These are phyloP conservation scores for Eidolon helvum DNA, from an alignment of 2,113 vertebrate genomes.

Conservation along the genomic window DNA sequence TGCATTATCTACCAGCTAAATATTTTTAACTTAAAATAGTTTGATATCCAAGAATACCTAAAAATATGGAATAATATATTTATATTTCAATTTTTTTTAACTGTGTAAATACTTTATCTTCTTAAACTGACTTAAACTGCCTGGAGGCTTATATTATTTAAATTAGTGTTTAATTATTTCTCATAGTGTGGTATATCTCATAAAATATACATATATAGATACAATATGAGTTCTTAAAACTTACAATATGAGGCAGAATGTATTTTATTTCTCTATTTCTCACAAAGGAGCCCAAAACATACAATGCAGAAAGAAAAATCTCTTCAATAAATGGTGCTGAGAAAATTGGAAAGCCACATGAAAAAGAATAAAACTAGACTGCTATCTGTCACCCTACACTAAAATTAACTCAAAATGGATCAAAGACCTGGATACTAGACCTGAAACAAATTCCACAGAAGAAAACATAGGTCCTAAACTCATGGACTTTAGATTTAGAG, in stretches of 20 bases:
- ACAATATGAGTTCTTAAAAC: background rate
- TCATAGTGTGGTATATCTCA: background rate
- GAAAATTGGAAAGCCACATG: too few species aligned
- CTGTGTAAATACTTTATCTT: background rate
- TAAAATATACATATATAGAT: background rate
- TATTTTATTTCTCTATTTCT: background rate
- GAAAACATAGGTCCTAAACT: too few species aligned
- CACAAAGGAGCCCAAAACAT: too few species aligned
- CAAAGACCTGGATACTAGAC: too few species aligned
- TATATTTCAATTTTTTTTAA: background rate
- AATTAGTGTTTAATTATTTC: background rate
- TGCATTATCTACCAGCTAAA: background rate
- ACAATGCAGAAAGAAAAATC: too few species aligned
- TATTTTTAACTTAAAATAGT: background rate
- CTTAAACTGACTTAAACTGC: background rate
- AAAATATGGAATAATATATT: background rate
- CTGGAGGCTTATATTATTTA: background rate
- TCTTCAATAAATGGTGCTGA: too few species aligned
- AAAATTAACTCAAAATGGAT: too few species aligned
- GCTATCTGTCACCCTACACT: too few species aligned
- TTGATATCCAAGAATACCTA: background rate
- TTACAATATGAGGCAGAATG: background rate
- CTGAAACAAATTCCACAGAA: too few species aligned
- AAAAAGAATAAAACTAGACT: too few species aligned
- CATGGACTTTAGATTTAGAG: too few species aligned